These are phyloP conservation scores for Eucriotettix oculatus DNA, from an alignment of 2,888 invertebrate species.

Conservation along the genomic window DNA sequence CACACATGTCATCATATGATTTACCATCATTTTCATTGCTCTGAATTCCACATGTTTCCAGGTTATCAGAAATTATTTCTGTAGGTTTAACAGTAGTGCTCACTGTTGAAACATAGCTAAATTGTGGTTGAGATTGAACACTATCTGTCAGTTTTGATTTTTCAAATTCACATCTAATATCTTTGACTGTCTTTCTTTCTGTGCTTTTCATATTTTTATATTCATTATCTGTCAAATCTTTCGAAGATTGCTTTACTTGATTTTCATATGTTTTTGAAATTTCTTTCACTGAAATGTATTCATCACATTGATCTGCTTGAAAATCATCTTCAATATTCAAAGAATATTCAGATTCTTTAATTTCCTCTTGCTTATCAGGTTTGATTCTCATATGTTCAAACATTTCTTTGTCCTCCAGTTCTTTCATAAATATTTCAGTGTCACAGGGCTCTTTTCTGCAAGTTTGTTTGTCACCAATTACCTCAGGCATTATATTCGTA, in stretches of 20 bases:
- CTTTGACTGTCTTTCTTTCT: slow-evolving; percentile 1
- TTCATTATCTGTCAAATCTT: neutral
- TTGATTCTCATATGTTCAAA: no score
- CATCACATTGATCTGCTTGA: neutral
- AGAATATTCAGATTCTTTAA: no score
- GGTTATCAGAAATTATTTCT: no score
- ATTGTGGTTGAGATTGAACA: no score
- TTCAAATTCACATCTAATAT: slow-evolving; percentile 1
- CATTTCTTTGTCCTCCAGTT: no score
- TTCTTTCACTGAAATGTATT: neutral
- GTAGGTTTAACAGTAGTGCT: no score
- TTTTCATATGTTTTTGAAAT: slow-evolving; percentile 1
- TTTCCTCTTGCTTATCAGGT: no score
- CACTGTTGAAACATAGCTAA: no score
- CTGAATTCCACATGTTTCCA: no score
- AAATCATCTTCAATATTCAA: no score
- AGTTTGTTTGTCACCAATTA: neutral
- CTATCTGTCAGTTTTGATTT: neutral
- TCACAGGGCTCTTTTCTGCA: no score
- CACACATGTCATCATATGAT: slow-evolving; percentile 8
- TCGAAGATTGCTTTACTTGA: neutral
- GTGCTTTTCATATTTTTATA: neutral
- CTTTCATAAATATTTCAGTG: no score
- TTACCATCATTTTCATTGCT: neutral
- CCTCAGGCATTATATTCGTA: neutral